These are phyloP conservation scores for Diabrotica balteata DNA, from an alignment of 2,888 invertebrate species.

Conservation along the genomic window DNA sequence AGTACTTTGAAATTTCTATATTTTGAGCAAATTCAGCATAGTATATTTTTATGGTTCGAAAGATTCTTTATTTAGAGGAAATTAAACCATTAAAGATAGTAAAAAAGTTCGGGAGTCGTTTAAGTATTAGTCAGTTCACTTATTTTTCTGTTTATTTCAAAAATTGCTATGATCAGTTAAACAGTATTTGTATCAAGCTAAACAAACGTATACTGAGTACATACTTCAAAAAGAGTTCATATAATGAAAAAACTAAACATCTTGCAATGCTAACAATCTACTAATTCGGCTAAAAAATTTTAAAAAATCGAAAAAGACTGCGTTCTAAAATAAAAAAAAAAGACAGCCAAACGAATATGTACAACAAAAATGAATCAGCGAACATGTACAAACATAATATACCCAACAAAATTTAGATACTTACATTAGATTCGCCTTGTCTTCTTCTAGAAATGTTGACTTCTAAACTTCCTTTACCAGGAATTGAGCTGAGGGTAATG, in stretches of 20 bases:
- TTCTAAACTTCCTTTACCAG: slow-evolving; percentile 58
- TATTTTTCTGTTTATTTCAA: too few species aligned
- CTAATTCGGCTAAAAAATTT: slow-evolving; percentile 1
- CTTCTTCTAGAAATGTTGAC: slow-evolving; percentile 61
- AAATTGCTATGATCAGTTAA: too few species aligned
- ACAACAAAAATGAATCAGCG: slow-evolving; percentile 1
- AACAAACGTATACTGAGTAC: too few species aligned
- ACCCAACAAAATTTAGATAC: slow-evolving; percentile 25
- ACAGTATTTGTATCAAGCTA: too few species aligned
- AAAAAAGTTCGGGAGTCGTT: too few species aligned
- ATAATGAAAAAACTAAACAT: background rate
- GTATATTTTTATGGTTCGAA: background rate
- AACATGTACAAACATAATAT: background rate
- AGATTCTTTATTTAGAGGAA: too few species aligned
- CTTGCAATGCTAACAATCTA: slow-evolving; percentile 2
- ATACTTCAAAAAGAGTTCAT: background rate
- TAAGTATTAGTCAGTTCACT: too few species aligned
- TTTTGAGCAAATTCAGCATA: too few species aligned
- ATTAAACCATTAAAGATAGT: too few species aligned
- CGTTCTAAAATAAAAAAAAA: background rate
- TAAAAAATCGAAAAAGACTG: background rate
- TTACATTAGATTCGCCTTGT: slow-evolving; percentile 52
- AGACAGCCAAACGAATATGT: background rate
- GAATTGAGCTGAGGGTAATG: slow-evolving; percentile 60
- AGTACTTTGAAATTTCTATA: too few species aligned